phyloP scores from a whole-genome alignment of 1,140 invertebrate species.

The Luehdorfia chinensis region DNA sequence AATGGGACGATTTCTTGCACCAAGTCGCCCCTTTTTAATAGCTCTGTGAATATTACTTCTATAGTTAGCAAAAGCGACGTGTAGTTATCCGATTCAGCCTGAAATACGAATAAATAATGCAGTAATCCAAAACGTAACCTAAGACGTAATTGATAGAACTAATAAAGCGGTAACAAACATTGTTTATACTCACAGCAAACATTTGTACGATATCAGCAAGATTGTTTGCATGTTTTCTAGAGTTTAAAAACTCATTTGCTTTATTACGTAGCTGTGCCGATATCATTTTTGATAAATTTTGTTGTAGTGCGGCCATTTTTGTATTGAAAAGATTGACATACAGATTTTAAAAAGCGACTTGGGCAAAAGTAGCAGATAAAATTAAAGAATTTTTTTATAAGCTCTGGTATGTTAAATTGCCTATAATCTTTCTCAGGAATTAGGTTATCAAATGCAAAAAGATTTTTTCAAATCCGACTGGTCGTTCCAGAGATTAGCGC shows the following conservation, averaged over 20 bases:
- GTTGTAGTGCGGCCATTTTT: slow-evolving; percentile 66
- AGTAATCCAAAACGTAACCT: slow-evolving; percentile 52
- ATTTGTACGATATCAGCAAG: slow-evolving; percentile 80
- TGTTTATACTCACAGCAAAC: slow-evolving; percentile 75
- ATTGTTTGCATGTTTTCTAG: slow-evolving; percentile 80
- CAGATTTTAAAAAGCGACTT: slow-evolving; percentile 7
- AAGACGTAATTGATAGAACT: slow-evolving; percentile 46
- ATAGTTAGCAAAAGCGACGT: slow-evolving; percentile 79
- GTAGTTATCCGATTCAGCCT: slow-evolving; percentile 75
- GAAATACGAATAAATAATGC: slow-evolving; percentile 43
- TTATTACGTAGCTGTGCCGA: slow-evolving; percentile 78
- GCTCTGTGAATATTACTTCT: slow-evolving; percentile 82
- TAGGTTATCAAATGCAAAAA: too few species aligned
- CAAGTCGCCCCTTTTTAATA: slow-evolving; percentile 81
- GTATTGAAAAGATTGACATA: slow-evolving; percentile 43
- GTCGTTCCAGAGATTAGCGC: too few species aligned
- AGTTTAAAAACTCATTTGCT: slow-evolving; percentile 82
- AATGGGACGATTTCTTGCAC: slow-evolving; percentile 77
- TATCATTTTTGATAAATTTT: slow-evolving; percentile 70
- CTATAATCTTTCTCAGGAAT: too few species aligned
- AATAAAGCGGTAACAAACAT: slow-evolving; percentile 15
- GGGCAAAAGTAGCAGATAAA: slow-evolving; percentile 4
- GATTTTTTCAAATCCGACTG: too few species aligned
- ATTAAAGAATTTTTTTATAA: too few species aligned
- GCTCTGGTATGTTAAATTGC: too few species aligned